A percentile compares a stretch with the other conserved stretches of the same genome.
Evolutionary conservation across 2,888 invertebrate species (phyloP).

Genomic region (Epinotia demarniana): DNA sequence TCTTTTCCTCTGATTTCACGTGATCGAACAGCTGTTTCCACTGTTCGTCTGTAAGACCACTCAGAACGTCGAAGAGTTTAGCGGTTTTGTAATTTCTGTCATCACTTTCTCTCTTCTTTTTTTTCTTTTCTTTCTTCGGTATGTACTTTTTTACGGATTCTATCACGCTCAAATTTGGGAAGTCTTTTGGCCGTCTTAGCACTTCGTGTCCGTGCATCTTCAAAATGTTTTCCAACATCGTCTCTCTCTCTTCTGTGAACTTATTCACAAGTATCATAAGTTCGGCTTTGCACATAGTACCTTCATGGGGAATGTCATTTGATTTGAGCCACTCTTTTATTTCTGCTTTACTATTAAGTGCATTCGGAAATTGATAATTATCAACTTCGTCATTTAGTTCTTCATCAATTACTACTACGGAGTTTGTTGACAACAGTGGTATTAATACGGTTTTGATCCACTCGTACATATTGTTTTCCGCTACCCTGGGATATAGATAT

Average conservation of each 20-base stretch:
- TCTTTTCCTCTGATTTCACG: conserved; percentile 17
- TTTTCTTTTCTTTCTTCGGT: no score
- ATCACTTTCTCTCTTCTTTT: no score
- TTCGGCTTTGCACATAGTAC: conserved; percentile 26
- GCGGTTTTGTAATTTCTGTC: rapidly evolving
- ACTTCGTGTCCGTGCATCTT: conserved; percentile 18
- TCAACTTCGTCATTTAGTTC: conserved; percentile 13
- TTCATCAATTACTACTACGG: conserved; percentile 32
- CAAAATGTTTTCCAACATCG: background rate
- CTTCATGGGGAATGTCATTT: conserved; percentile 9
- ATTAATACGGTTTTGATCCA: conserved; percentile 5
- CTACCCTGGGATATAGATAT: background rate
- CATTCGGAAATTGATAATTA: background rate
- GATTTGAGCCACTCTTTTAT: conserved; percentile 19
- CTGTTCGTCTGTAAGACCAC: conserved; percentile 3
- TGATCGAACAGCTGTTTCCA: conserved; percentile 17
- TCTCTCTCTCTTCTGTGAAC: conserved; percentile 12
- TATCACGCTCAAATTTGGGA: conserved; percentile 13
- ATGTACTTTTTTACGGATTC: background rate
- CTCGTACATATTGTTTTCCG: background rate
- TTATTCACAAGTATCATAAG: conserved; percentile 19
- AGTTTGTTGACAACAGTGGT: conserved; percentile 12
- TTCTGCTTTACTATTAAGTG: conserved; percentile 2
- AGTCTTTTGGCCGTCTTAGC: conserved; percentile 23
- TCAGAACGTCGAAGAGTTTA: background rate